phyloP scores from a whole-genome alignment of 2,797 vertebrate genomes.

The Gobionotothen gibberifrons region DNA sequence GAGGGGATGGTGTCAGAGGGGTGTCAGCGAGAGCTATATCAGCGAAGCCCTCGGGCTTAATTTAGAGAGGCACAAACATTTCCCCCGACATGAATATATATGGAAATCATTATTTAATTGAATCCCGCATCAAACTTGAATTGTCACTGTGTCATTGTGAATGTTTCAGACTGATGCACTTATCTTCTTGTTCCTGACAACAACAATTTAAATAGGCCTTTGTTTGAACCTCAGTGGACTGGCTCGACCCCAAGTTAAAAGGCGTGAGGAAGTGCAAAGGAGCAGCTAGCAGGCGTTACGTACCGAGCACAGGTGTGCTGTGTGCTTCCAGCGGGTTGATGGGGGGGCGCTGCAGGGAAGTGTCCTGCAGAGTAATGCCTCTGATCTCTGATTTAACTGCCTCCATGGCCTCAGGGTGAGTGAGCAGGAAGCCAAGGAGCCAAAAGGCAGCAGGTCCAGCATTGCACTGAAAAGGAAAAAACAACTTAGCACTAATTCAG shows the following conservation, averaged over 20 bases:
- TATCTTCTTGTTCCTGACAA: slow-evolving; percentile 35
- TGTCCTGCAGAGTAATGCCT: slow-evolving; percentile 32
- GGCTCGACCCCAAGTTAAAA: slow-evolving; percentile 16
- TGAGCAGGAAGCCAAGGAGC: slow-evolving; percentile 91
- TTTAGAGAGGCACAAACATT: slow-evolving; percentile 46
- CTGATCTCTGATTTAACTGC: slow-evolving; percentile 84
- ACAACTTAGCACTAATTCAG: slow-evolving; percentile 22
- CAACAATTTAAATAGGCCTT: slow-evolving; percentile 30
- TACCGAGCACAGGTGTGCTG: slow-evolving; percentile 83
- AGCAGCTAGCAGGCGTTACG: slow-evolving; percentile 45
- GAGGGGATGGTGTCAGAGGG: slow-evolving; percentile 53
- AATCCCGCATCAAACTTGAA: slow-evolving; percentile 40
- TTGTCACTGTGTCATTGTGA: slow-evolving; percentile 4
- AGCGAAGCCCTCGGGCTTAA: slow-evolving; percentile 11
- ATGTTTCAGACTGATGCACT: slow-evolving; percentile 4
- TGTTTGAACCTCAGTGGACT: slow-evolving; percentile 19
- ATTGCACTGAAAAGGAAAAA: slow-evolving; percentile 82
- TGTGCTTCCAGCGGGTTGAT: slow-evolving; percentile 62
- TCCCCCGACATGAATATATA: slow-evolving; percentile 33
- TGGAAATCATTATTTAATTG: slow-evolving; percentile 44
- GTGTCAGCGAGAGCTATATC: slow-evolving; percentile 47
- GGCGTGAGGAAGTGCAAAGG: slow-evolving; percentile 31
- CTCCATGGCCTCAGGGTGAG: slow-evolving; percentile 86
- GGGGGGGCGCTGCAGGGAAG: slow-evolving; percentile 48
- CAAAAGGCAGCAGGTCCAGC: slow-evolving; percentile 89